phyloP scores from a whole-genome alignment of 1,140 invertebrate genomes.

The Pogonognathellus flavescens region DNA sequence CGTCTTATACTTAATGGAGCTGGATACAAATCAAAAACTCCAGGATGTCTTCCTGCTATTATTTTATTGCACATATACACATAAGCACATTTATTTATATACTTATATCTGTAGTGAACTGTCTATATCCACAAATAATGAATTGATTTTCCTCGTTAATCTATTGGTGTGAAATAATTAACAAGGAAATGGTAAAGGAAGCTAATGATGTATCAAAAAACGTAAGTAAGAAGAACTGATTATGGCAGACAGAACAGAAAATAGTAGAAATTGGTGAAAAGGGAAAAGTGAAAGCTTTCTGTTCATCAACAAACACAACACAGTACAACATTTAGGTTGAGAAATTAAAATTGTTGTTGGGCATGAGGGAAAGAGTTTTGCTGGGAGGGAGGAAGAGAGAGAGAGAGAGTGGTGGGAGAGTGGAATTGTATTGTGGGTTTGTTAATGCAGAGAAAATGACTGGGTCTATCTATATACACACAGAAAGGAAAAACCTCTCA shows the following conservation, averaged over 20 bases:
- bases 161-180: too few relatives aligned
- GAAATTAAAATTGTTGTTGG: background rate
- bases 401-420: background rate
- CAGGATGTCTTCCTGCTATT: conserved; percentile 19
- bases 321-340: too few relatives aligned
- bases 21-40: conserved; percentile 35
- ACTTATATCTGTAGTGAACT: too few relatives aligned
- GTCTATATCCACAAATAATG: too few relatives aligned
- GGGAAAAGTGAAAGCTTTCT: background rate
- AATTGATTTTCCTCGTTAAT: too few relatives aligned
- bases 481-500: conserved; percentile 10
- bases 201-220: too few relatives aligned
- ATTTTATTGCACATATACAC: background rate
- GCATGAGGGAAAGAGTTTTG: background rate
- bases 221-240: too few relatives aligned
- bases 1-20: conserved; percentile 34
- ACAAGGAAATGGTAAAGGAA: too few relatives aligned
- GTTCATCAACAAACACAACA: background rate
- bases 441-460: background rate
- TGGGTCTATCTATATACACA: background rate
- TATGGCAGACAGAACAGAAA: background rate
- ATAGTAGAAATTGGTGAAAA: background rate
- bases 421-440: background rate
- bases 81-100: background rate
- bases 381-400: too few relatives aligned